phyloP scores from a whole-genome alignment of 2,113 vertebrate species.

The Gambusia affinis region DNA sequence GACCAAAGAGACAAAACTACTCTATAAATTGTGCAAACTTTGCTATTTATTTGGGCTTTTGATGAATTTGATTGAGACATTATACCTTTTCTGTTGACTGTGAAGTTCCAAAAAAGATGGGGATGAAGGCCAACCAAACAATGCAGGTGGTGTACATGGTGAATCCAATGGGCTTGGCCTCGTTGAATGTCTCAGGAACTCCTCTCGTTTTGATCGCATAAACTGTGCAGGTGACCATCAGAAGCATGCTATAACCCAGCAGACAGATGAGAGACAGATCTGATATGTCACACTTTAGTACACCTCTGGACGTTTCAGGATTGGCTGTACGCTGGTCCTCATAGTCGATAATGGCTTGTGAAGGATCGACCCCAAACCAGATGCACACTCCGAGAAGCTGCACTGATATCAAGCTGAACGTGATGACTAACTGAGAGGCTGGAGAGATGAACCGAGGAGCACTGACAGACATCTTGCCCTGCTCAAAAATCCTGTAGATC shows the following conservation, averaged over 20 bases:
- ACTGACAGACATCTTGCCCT: constrained; percentile 94
- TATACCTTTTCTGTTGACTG: constrained; percentile 88
- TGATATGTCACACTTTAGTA: constrained; percentile 91
- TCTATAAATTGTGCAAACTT: background rate
- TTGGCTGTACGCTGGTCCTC: constrained; percentile 95
- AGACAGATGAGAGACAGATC: constrained; percentile 97
- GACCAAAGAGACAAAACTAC: background rate
- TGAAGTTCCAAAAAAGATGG: constrained; percentile 96
- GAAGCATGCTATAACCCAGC: constrained; percentile 96
- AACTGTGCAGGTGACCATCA: constrained; percentile 98
- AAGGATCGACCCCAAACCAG: constrained; percentile 96
- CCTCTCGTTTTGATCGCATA: constrained; percentile 97
- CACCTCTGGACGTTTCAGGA: constrained; percentile 87
- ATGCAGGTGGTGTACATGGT: constrained; percentile 99
- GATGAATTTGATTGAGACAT: background rate
- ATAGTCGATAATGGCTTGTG: constrained; percentile 94
- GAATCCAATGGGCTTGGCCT: constrained; percentile 98
- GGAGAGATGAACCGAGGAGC: constrained; percentile 94
- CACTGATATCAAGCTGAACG: constrained; percentile 94
- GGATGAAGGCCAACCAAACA: constrained; percentile 97
- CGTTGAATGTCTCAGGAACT: constrained; percentile 96
- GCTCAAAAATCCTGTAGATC: constrained; percentile 98
- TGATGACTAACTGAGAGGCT: constrained; percentile 93
- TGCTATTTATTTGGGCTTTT: background rate
- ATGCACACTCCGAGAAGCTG: constrained; percentile 94